Percentiles rank a stretch among this genome's conserved stretches.
Evolutionary conservation across 2,888 invertebrate species (phyloP).

Genomic region (Didymodactylos carnosus): DNA sequence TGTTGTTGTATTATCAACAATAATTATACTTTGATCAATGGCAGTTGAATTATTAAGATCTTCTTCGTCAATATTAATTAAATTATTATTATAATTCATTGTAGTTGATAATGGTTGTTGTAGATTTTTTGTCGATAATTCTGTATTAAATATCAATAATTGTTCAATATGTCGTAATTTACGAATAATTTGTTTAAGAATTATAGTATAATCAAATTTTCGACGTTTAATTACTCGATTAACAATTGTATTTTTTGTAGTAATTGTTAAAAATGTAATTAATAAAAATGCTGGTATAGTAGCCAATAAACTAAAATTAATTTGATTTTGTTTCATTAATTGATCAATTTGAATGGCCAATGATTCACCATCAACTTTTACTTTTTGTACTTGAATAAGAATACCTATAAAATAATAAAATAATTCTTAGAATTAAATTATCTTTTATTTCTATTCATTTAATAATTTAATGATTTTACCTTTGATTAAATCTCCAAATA

Average conservation of each 20-base stretch:
- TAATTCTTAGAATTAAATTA: no score
- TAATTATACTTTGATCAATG: background rate
- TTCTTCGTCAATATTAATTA: background rate
- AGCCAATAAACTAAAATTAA: background rate
- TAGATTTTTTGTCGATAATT: no score
- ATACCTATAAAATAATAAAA: background rate
- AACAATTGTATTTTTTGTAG: background rate
- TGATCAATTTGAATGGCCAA: background rate
- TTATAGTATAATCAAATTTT: background rate
- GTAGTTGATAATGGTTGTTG: no score
- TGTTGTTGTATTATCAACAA: background rate
- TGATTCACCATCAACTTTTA: background rate
- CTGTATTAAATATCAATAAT: background rate
- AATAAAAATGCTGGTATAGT: background rate
- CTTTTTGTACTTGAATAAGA: background rate
- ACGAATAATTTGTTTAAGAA: background rate
- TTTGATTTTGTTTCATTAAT: background rate
- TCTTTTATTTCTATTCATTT: no score
- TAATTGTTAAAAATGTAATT: background rate
- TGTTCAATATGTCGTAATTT: background rate
- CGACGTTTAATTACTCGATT: background rate
- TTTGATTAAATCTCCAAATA: background rate
- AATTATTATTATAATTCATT: background rate
- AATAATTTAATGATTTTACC: no score
- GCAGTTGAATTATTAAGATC: background rate